Evolutionary conservation across 2,888 invertebrate species (phyloP), one percentile per base, ranked within the genome.

Genomic region (Hylaea fasciaria): DNA sequence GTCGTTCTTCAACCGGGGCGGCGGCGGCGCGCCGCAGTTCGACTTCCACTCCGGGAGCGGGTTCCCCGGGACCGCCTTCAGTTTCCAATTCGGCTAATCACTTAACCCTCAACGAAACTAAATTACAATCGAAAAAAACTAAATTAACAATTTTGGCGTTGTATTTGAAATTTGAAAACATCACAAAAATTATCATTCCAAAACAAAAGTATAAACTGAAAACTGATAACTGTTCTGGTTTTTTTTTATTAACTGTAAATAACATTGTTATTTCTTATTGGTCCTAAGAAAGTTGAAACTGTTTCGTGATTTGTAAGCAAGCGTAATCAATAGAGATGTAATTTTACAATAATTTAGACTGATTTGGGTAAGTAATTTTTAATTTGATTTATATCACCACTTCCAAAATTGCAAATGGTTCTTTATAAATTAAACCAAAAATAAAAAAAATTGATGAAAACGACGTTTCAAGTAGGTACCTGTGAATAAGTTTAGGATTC

Each of bases 1-100:
- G 78, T 94, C 95, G 2, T 97, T 97, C 94, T 97, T 96, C 93
- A 94, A 94, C 77, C 92, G 93, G 44, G 90, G 92, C 44, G 90
- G 91, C 45, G 90, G 92, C 44, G 90, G 91, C 16, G 89, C 88
- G 28, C 91, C 91, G 56, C 92, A 91, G 65, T 94, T 93, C 74
- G 94, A 94, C 68, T 94, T 94, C 81, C 90, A 90, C 40, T 85
- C 91, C 8, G 85, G 85, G n/a, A 81, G 85, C 35, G 89, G 92
- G 22, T 94, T 93, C 82, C 94, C 95, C 0, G 94, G 93, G 7
- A 93, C 89, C 13, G 92, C 94, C 45, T 96, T 95, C 81, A 93
- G 93, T 65, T 96, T 95, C 89, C 95, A 95, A 77, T 96, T 96
- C 81, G 94, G 95, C 73, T 94, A 94, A 92, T 57, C 51, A 55